These are phyloP conservation scores for Bolborhynchus lineola DNA, from an alignment of 2,113 vertebrate genomes.

Conservation along the genomic window DNA sequence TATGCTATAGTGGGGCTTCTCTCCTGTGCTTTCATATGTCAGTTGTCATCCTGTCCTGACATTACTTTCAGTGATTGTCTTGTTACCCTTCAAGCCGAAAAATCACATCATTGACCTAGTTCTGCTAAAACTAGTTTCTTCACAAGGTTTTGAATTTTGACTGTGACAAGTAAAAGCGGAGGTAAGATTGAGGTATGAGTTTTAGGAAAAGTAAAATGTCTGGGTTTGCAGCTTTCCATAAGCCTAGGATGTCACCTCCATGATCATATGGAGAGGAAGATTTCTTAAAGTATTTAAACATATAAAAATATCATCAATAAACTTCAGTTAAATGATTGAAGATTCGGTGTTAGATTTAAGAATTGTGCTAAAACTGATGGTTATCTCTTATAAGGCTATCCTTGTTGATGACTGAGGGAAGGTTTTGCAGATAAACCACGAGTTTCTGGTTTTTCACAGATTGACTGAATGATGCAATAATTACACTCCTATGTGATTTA, in stretches of 20 bases:
- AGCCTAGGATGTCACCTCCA: neutral
- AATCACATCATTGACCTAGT: neutral
- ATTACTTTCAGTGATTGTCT: neutral
- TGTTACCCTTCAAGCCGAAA: neutral
- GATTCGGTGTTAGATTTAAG: neutral
- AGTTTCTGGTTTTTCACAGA: neutral
- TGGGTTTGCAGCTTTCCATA: neutral
- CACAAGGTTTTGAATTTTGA: neutral
- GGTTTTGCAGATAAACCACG: neutral
- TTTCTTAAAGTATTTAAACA: neutral
- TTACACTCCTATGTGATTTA: neutral
- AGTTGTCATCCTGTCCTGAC: neutral
- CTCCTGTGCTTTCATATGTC: neutral
- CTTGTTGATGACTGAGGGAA: fast-evolving
- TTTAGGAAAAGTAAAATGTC: neutral
- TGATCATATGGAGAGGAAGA: neutral
- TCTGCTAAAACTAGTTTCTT: neutral
- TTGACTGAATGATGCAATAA: neutral
- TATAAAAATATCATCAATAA: neutral
- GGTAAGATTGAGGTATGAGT: neutral
- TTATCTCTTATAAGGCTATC: neutral
- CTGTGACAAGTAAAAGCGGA: neutral
- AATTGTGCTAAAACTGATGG: neutral
- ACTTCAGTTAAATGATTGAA: neutral
- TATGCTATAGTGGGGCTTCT: fast-evolving